Percentiles rank a stretch among this genome's conserved stretches.
phyloP scores from a whole-genome alignment of 2,888 invertebrate species.

The Celastrina argiolus region DNA sequence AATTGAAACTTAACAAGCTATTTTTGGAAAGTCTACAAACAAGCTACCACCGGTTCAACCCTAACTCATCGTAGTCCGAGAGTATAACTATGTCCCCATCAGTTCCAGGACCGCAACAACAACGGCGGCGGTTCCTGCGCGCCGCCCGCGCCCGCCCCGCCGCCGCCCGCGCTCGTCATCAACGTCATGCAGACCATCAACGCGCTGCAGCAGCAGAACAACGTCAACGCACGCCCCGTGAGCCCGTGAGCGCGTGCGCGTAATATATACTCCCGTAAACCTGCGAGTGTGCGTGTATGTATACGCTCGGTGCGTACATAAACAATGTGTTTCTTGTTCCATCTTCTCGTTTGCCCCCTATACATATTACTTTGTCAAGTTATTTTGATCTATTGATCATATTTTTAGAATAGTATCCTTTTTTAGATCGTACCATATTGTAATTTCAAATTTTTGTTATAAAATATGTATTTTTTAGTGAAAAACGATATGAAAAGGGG shows the following conservation, averaged over 20 bases:
- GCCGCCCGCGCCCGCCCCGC: conserved; percentile 28
- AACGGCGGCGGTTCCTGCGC: conserved; percentile 31
- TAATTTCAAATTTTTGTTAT: too few species aligned
- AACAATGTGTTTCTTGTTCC: too few species aligned
- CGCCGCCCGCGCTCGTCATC: conserved; percentile 35
- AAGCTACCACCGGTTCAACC: too few species aligned
- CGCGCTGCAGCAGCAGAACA: conserved; percentile 39
- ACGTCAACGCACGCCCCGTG: conserved; percentile 24
- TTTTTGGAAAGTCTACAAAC: too few species aligned
- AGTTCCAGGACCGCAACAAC: conserved; percentile 44
- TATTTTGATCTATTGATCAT: background rate
- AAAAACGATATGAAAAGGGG: too few species aligned
- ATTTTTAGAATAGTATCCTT: too few species aligned
- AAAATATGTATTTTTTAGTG: too few species aligned
- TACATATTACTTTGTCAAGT: background rate
- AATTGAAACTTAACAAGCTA: too few species aligned
- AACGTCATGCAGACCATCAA: conserved; percentile 41
- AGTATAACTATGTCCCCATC: too few species aligned
- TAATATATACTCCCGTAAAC: too few species aligned
- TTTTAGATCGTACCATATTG: too few species aligned
- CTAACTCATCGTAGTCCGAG: too few species aligned
- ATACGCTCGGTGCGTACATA: background rate
- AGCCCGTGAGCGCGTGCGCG: background rate
- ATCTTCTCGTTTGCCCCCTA: background rate
- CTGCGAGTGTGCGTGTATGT: background rate